Evolutionary conservation across 2,113 vertebrate genomes (phyloP), one percentile per base, ranked within the genome.

Genomic region (Syrmaticus mikado): DNA sequence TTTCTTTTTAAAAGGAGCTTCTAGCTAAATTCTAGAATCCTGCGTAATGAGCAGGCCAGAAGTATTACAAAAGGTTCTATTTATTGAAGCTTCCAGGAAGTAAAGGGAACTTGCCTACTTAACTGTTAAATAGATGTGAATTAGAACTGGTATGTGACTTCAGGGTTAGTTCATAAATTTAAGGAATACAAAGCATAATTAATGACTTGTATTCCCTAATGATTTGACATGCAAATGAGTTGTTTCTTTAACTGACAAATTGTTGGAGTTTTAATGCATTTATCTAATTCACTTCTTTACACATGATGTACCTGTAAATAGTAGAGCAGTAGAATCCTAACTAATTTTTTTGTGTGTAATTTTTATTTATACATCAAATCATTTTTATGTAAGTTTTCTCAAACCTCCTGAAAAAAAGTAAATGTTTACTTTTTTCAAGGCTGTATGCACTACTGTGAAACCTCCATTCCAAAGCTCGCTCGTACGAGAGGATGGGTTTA

Each of bases 41-140:
- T 36, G 17, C 62, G 32, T 25, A 60, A 48, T 3, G 38, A 28
- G 71, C n/a, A 84, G 87, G 57, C 40, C 76, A 50, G 40, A 71
- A 80, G n/a, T 8, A 3, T 85, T 93, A 62, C 67, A 30, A 87
- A 93, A 77, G 25, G 11, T 85, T 92, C 40, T 22, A 41, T 85
- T 89, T 92, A 60, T 71, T 75, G 73, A 74, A 78, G 68, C 82
- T 94, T 94, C 89, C 87, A 82, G 96, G 91, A 91, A 94, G n/a
- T 78, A 40, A 89, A 74, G 55, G 64, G 32, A 75, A 57, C 55
- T 92, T 87, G 46, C 78, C 71, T 83, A 55, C 85, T 52, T 79
- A 81, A 83, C 82, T 90, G 70, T 93, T 89, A 43, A 80, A 48
- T 92, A 87, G 81, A 91, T 61, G 61, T 53, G 87, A 91, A 72